A percentile compares a stretch with the other conserved stretches of the same genome.
Evolutionary conservation across 2,888 invertebrate species (phyloP).

Genomic region (Drosophila buzzatii): DNA sequence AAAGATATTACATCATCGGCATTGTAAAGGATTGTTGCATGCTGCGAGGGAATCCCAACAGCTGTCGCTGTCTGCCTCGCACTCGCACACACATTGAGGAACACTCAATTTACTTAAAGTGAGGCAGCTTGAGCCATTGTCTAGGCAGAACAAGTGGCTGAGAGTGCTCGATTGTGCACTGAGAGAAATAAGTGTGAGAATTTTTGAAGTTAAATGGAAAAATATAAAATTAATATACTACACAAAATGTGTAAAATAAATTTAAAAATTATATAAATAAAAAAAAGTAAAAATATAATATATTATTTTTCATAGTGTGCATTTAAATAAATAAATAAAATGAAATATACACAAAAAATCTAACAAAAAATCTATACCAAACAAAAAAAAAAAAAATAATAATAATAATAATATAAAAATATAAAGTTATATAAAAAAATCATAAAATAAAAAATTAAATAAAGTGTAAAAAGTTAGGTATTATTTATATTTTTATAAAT

Average conservation of each 20-base stretch:
- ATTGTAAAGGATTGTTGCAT: conserved; percentile 68
- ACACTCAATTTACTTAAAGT: conserved; percentile 38
- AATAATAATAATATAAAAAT: no score
- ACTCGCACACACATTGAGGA: conserved; percentile 12
- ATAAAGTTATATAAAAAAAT: no score
- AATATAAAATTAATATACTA: not conserved
- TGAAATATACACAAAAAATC: not conserved
- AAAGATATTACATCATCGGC: conserved; percentile 70
- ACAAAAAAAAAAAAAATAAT: not conserved
- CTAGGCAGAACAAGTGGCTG: conserved; percentile 71
- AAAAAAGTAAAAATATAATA: no score
- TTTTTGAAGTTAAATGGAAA: not conserved
- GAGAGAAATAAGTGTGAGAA: conserved; percentile 11
- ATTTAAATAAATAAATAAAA: not conserved
- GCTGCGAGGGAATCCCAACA: conserved; percentile 71
- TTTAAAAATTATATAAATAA: not conserved
- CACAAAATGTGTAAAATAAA: not conserved
- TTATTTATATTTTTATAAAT: not conserved
- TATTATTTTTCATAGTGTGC: no score
- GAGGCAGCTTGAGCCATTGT: conserved; percentile 55
- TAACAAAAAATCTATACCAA: not conserved
- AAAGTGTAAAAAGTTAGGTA: no score
- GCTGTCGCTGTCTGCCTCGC: conserved; percentile 62
- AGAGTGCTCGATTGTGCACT: conserved; percentile 51
- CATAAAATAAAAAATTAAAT: no score